Percentiles rank a stretch among this genome's conserved stretches.
Conservation (phyloP, 2,888 invertebrate genomes). For the Xylota sylvarum region DNA sequence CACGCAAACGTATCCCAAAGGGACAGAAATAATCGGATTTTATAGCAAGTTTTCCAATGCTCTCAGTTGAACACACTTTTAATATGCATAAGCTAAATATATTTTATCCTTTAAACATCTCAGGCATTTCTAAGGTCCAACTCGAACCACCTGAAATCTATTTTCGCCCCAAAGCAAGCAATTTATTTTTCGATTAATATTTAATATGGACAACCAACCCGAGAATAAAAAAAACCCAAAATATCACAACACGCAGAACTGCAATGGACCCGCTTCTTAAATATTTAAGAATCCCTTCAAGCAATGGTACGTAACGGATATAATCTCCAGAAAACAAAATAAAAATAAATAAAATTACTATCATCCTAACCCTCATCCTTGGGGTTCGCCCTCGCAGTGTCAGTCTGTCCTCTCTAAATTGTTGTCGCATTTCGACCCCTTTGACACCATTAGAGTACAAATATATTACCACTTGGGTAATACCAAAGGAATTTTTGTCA, state of each 20-base stretch:
- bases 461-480: conserved; percentile 29
- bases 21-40: not conserved
- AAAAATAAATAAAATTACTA: conserved; percentile 11
- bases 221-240: not conserved
- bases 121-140: not conserved
- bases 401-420: conserved; percentile 14
- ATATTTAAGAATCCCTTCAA: conserved; percentile 32
- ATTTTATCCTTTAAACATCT: conserved; percentile 1
- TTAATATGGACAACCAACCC: not conserved
- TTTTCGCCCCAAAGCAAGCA: conserved; percentile 1
- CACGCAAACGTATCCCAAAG: not conserved
- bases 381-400: not conserved
- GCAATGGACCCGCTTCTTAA: conserved; percentile 11
- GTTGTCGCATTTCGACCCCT: conserved; percentile 19
- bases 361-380: not conserved
- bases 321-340: not conserved
- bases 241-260: not conserved
- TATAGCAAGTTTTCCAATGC: not conserved
- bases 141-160: conserved; percentile 1
- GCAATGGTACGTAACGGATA: not conserved
- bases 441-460: conserved; percentile 48
- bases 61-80: not conserved
- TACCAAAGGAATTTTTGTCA: not conserved
- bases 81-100: not conserved
- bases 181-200: conserved; percentile 38